Evolutionary conservation across 2,888 invertebrate species (phyloP), one percentile per base, ranked within the genome.

Genomic region (Thalpophila matura): DNA sequence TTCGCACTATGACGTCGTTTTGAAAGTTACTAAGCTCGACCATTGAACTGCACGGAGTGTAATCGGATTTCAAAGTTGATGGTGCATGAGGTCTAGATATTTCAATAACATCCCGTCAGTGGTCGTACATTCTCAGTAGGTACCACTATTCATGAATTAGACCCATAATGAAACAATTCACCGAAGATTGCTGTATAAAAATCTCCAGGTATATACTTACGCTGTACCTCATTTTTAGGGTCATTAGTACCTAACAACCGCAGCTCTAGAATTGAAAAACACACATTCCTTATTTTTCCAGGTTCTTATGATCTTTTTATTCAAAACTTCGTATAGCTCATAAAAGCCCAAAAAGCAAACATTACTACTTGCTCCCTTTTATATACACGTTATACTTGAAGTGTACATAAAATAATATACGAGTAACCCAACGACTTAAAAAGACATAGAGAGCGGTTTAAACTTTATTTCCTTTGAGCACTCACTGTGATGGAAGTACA

Each of bases 401-500:
- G 74, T 53, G 53, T 53, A 59, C 68, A 69, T 69, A 67, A 74
- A 67, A 59, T 59, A 74, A 53, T 67, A 53, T 74, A 69, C 31
- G 51, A 51, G 47, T 47, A 45, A 47, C 27, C 38, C 26, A 43
- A 54, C 68, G 47, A 74, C 51, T 49, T 59, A 59, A 67, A 54
- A 65, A 42, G 33, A 62, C 50, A 35, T 47, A 50, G 35, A 59
- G 43, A 69, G 31, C 26, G 33, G 68, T 68, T 74, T 33, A 74
- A 68, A 69, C 53, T 70, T 70, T 70, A 74, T 70, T 70, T 70
- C 61, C 74, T 68, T 68, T 74, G 68, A 74, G 61, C 69, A 70
- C 69, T 68, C 54, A 61, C 35, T 46, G 69, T 45, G 50, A 67
- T 69, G 60, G 54, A 55, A 68, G 45, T 54, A 70, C 69, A 69